Percentiles rank a stretch among this genome's conserved stretches.
Evolutionary conservation across 1,140 invertebrate genomes (phyloP).

Genomic region (Helicoverpa armigera): DNA sequence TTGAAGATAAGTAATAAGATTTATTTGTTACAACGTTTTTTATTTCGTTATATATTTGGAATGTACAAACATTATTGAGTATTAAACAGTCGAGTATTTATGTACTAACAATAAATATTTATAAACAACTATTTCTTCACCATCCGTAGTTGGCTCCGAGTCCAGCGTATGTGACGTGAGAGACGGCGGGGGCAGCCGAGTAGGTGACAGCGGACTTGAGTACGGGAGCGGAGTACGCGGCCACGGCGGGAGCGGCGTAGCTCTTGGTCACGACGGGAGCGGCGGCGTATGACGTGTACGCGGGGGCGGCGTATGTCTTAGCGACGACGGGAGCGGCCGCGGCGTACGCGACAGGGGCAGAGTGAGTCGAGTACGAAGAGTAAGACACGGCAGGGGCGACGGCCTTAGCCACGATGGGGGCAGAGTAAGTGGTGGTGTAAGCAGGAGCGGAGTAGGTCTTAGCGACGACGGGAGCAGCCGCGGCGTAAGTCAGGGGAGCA

Average conservation of each 20-base stretch:
- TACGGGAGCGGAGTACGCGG: slow-evolving; percentile 56
- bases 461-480: slow-evolving; percentile 43
- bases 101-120: neutral
- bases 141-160: slow-evolving; percentile 62
- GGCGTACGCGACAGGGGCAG: neutral
- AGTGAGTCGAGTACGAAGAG: slow-evolving; percentile 60
- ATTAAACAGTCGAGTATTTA: neutral
- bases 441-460: slow-evolving; percentile 50
- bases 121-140: slow-evolving; percentile 50
- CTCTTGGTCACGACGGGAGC: neutral
- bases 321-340: neutral
- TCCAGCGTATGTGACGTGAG: slow-evolving; percentile 66
- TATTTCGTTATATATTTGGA: neutral
- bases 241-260: slow-evolving; percentile 53
- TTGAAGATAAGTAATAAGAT: too few relatives aligned
- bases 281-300: neutral
- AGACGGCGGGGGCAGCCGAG: slow-evolving; percentile 62
- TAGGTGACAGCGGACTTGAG: slow-evolving; percentile 51
- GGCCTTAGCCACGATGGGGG: slow-evolving; percentile 46
- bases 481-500: slow-evolving; percentile 53
- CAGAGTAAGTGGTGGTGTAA: slow-evolving; percentile 34
- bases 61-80: neutral
- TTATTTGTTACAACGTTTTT: too few relatives aligned
- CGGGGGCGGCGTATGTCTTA: slow-evolving; percentile 17
- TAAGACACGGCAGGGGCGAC: slow-evolving; percentile 63